Evolutionary conservation across 2,113 vertebrate genomes (phyloP), one percentile per base, ranked within the genome.

Genomic region (Daboia siamensis): DNA sequence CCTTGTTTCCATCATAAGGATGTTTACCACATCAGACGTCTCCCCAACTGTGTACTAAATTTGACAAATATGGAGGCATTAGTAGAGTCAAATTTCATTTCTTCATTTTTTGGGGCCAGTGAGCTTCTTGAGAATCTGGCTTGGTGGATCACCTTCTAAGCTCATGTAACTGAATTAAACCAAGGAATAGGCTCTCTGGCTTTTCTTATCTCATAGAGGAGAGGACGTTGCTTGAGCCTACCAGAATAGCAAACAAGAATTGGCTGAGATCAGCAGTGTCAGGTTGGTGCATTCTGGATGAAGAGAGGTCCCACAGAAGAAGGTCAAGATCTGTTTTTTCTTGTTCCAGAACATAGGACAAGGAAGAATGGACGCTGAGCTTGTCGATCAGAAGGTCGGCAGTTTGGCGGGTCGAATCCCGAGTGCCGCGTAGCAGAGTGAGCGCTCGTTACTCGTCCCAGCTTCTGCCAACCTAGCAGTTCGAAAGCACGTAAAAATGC

Each of bases 1-100:
- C n/a, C 24, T 55, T 91, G 26, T 94, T 88, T 89, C 92, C 94
- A 88, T 93, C 94, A 61, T 90, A 29, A 93, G 90, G 51, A 17
- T 89, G 55, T 84, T 87, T 88, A 64, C 56, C 92, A 33, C 52
- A 93, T 94, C 93, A 80, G 52, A 93, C 54, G 0, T 55, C 69
- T 91, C 85, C 23, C 5, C 44, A 59, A 80, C 48, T 29, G 33
- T 39, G 13, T 57, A 54, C 39, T 48, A 46, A 46, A 85, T 2
- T 0, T 87, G 52, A 44, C 57, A 69, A 54, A 44, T 93, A 92
- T 95, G 93, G 90, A 33, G 13, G 20, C 26, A 2, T 15, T 55
- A 59, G 33, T n/a, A 5, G 15, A 85, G 80, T 91, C 9, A 91
- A 86, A 86, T 48, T 54, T 57, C 20, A 44, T 55, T 59, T 48